phyloP scores from a whole-genome alignment of 2,888 invertebrate genomes.

The Leuctra nigra region DNA sequence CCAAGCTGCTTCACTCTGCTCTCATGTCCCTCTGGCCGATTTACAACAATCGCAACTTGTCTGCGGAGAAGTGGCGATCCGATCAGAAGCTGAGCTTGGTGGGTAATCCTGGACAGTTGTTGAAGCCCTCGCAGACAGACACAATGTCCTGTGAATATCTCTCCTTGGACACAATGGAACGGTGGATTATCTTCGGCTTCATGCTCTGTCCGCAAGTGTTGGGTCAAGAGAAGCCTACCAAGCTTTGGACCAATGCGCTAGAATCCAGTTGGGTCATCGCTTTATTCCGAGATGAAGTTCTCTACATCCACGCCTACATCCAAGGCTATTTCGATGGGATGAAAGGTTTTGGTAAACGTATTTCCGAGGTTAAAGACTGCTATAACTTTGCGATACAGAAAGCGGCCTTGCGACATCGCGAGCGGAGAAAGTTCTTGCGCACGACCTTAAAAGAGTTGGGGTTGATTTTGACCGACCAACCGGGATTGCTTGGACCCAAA shows the following conservation, averaged over 20 bases:
- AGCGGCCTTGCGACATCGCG: constrained; percentile 87
- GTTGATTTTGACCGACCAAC: constrained; percentile 94
- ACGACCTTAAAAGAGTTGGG: constrained; percentile 93
- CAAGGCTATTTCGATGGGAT: constrained; percentile 89
- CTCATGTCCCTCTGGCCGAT: constrained; percentile 81
- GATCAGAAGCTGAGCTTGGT: constrained; percentile 90
- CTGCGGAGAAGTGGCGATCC: constrained; percentile 91
- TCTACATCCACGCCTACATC: constrained; percentile 91
- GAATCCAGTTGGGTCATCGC: constrained; percentile 93
- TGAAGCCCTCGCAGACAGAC: constrained; percentile 92
- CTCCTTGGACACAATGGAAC: constrained; percentile 90
- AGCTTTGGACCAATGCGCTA: constrained; percentile 86
- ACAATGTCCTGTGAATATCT: constrained; percentile 97
- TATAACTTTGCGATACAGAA: constrained; percentile 85
- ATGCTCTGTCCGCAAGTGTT: constrained; percentile 84
- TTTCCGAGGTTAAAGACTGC: constrained; percentile 94
- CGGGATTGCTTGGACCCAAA: constrained; percentile 95
- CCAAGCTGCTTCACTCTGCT: constrained; percentile 77
- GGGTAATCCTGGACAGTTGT: constrained; percentile 86
- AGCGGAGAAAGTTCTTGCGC: constrained; percentile 91
- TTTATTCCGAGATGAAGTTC: constrained; percentile 93
- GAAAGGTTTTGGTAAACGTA: constrained; percentile 88
- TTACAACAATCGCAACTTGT: constrained; percentile 81
- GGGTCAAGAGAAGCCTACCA: constrained; percentile 68
- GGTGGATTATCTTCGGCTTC: constrained; percentile 95